Conservation (phyloP, 2,888 invertebrate genomes). For the Sphaeridia pumilis region DNA sequence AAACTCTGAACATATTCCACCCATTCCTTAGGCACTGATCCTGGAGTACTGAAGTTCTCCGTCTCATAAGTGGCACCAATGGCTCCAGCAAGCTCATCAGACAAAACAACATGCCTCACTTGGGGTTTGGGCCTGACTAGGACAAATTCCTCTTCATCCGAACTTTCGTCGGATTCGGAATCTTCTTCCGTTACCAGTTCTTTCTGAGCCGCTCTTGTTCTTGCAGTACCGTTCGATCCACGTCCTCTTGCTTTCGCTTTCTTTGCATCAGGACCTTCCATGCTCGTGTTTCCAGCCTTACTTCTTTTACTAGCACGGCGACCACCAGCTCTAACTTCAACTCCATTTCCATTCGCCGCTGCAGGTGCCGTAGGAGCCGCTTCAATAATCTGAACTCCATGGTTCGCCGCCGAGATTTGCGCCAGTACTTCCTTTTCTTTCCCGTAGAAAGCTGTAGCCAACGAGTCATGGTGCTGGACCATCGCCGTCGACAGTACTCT, state of each 20-base stretch:
- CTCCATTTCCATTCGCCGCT: neutral
- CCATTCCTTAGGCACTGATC: conserved; percentile 7
- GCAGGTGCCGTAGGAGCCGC: neutral
- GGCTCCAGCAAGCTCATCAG: neutral
- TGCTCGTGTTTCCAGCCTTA: neutral
- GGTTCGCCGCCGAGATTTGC: neutral
- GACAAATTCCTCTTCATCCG: neutral
- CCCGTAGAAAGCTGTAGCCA: neutral
- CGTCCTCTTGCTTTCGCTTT: neutral
- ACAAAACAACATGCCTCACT: neutral
- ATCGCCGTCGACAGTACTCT: neutral
- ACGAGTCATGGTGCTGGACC: neutral
- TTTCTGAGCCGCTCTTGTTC: neutral
- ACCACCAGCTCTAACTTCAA: neutral
- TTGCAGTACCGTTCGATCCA: neutral
- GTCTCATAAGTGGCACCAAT: neutral
- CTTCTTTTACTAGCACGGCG: neutral
- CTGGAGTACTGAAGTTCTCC: neutral
- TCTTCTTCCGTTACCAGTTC: too few relatives aligned
- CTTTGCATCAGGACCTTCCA: neutral
- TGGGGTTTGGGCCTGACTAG: neutral
- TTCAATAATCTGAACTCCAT: neutral
- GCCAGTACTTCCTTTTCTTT: neutral
- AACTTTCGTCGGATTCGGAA: neutral
- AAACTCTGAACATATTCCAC: conserved; percentile 7